Conservation (phyloP, 2,797 vertebrate genomes). For the Argya squamiceps region DNA sequence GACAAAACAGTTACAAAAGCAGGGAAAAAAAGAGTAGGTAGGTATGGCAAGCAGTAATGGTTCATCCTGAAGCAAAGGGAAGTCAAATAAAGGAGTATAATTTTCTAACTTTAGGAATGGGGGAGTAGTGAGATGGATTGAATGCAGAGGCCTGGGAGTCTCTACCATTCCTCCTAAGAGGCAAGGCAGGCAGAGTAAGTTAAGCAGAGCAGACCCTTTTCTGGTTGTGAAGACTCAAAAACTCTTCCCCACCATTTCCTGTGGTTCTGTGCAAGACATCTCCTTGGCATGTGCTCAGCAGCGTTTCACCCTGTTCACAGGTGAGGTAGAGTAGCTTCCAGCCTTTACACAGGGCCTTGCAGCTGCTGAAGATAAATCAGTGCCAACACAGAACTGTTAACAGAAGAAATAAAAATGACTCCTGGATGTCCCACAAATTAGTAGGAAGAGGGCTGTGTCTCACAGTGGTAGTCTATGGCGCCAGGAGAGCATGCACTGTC, state of each 20-base stretch:
- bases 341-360: background rate
- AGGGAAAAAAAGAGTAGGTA: accelerated
- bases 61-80: background rate
- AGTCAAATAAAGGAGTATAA: background rate
- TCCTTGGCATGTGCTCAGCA: background rate
- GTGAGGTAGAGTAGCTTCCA: background rate
- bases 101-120: background rate
- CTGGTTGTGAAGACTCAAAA: background rate
- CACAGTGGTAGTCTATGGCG: background rate
- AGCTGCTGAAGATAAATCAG: background rate
- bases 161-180: background rate
- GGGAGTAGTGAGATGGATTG: background rate
- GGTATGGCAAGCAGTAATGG: background rate
- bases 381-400: background rate
- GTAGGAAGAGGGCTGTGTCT: background rate
- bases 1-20: background rate
- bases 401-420: background rate
- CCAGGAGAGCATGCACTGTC: background rate
- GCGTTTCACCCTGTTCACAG: background rate
- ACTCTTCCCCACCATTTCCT: background rate
- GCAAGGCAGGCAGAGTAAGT: background rate
- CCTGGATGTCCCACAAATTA: background rate
- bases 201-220: background rate
- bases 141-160: background rate
- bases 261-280: background rate